Conservation (phyloP, 2,797 vertebrate genomes). For the Threskiornis aethiopicus region DNA sequence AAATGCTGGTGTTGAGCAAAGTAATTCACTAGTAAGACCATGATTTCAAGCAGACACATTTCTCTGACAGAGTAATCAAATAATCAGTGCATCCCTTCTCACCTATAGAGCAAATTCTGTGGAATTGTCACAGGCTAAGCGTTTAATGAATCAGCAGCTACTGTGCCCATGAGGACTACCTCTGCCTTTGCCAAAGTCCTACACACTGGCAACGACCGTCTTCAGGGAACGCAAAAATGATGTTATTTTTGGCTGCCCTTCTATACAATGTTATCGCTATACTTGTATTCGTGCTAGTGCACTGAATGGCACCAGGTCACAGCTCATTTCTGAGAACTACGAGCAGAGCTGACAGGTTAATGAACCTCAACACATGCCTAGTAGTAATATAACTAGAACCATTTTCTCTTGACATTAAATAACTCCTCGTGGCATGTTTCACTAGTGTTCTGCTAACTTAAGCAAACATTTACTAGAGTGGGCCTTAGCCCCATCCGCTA, state of each 20-base stretch:
- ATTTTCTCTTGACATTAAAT: slow-evolving; percentile 48
- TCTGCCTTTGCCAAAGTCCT: neutral
- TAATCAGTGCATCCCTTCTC: neutral
- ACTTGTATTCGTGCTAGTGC: neutral
- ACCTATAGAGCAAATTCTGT: neutral
- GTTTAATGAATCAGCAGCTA: neutral
- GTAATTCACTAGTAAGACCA: neutral
- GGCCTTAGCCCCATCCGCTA: neutral
- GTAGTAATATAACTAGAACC: neutral
- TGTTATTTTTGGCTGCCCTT: neutral
- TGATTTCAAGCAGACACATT: neutral
- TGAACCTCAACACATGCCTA: neutral
- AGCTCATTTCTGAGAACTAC: neutral
- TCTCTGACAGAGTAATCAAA: neutral
- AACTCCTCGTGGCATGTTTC: slow-evolving; percentile 17
- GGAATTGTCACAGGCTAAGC: neutral
- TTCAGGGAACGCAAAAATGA: neutral
- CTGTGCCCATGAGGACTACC: neutral
- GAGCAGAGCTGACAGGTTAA: neutral
- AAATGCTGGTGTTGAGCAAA: neutral
- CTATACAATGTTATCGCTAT: neutral
- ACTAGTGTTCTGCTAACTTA: neutral
- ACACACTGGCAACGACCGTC: neutral
- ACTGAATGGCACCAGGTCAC: neutral
- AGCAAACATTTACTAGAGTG: neutral